phyloP scores from a whole-genome alignment of 2,888 invertebrate genomes.

The Dermolepida albohirtum region DNA sequence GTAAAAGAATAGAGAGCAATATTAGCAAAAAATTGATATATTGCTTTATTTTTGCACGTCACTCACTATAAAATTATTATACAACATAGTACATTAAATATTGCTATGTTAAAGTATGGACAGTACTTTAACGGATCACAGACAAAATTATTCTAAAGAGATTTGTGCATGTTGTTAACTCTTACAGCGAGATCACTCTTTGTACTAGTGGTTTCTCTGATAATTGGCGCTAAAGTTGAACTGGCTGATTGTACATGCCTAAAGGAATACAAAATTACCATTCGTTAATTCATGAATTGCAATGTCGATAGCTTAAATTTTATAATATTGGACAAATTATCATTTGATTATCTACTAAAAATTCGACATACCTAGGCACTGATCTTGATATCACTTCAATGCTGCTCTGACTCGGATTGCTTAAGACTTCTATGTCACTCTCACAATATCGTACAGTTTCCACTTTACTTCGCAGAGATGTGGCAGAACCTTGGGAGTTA shows the following conservation, averaged over 20 bases:
- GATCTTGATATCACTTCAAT: constrained; percentile 70
- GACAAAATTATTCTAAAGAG: constrained; percentile 44
- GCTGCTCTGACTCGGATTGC: constrained; percentile 79
- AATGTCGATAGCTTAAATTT: background rate
- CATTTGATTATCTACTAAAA: too few species aligned
- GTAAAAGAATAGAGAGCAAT: constrained; percentile 20
- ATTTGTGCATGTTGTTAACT: constrained; percentile 48
- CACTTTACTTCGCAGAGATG: constrained; percentile 45
- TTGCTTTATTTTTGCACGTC: constrained; percentile 15
- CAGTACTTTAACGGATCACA: constrained; percentile 28
- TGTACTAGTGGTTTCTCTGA: constrained; percentile 43
- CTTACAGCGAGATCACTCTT: constrained; percentile 47
- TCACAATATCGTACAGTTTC: constrained; percentile 60
- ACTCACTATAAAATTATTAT: background rate
- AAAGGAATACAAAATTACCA: constrained; percentile 10
- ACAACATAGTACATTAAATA: constrained; percentile 7
- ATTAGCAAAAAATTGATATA: constrained; percentile 2
- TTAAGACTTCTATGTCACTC: constrained; percentile 78
- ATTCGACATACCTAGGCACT: constrained; percentile 38
- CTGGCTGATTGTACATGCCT: constrained; percentile 45
- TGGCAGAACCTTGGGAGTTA: constrained; percentile 49
- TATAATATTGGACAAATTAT: too few species aligned
- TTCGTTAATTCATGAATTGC: background rate
- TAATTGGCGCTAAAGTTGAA: constrained; percentile 43
- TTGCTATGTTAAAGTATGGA: background rate